phyloP scores from a whole-genome alignment of 2,888 invertebrate species.

The Callimorpha dominula region DNA sequence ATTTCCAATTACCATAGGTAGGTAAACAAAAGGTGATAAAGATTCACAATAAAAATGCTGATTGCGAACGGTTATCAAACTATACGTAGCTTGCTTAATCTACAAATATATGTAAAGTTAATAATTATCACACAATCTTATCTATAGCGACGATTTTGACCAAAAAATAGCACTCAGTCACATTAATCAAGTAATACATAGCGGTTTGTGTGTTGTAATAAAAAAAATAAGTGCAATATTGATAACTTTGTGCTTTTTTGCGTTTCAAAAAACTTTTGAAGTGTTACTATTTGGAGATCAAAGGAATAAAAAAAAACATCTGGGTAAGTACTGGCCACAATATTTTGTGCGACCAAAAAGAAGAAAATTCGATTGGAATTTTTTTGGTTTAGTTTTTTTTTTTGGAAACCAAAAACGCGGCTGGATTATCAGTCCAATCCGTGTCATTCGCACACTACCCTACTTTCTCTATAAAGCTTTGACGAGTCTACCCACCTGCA shows the following conservation, averaged over 20 bases:
- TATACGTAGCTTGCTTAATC: slow-evolving; percentile 39
- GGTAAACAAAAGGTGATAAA: slow-evolving; percentile 17
- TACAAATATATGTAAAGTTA: slow-evolving; percentile 54
- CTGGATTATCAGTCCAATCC: not conserved
- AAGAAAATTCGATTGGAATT: not conserved
- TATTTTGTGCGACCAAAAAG: not conserved
- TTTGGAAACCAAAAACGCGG: not conserved
- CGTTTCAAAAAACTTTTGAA: not conserved
- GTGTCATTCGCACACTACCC: too few species aligned
- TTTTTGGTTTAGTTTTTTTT: not conserved
- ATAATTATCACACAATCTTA: slow-evolving; percentile 65
- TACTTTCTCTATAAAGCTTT: too few species aligned
- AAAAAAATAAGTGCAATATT: not conserved
- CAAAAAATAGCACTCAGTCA: slow-evolving; percentile 19
- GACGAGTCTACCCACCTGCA: too few species aligned
- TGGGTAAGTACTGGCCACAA: slow-evolving; percentile 1
- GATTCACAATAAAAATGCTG: slow-evolving; percentile 10
- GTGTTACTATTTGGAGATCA: not conserved
- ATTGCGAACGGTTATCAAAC: slow-evolving; percentile 29
- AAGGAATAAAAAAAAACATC: too few species aligned
- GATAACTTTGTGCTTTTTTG: not conserved
- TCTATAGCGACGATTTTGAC: slow-evolving; percentile 39
- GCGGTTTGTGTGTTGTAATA: not conserved
- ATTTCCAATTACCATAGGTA: not conserved
- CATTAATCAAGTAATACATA: slow-evolving; percentile 31